Evolutionary conservation across 2,797 vertebrate genomes (phyloP), one percentile per base, ranked within the genome.

Genomic region (Artibeus jamaicensis): DNA sequence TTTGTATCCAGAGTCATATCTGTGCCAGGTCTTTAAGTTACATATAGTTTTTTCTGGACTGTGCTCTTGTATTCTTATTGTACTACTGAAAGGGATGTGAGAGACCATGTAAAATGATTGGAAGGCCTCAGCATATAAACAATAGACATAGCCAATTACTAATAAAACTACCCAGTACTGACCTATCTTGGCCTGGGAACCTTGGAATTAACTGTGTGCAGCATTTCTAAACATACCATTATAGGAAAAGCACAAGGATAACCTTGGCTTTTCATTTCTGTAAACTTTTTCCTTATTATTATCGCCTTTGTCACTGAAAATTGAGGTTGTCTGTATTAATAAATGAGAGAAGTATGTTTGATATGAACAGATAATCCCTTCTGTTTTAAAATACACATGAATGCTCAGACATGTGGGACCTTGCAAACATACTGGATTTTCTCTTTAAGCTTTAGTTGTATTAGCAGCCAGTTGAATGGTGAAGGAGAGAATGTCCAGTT

Each of bases 111-210:
- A 34, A 86, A 93, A 90, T 77, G 86, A 93, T 42, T 48, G 57
- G 76, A 93, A 88, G 94, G 44, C 68, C 34, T 89, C 84, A 19
- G 91, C 48, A 14, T 82, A 67, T 78, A 76, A 88, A 87, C 79
- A 79, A 2, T 67, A 50, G 65, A 39, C 42, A 15, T 19, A 68
- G 55, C 48, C 86, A 68, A 8, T 86, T 83, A 65, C 85, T 90
- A 46, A 87, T 90, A 50, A 87, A 89, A 73, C 71, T 78, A 59
- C 71, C 78, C 39, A 76, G 76, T 11, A 11, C 85, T 59, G 68
- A 79, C 50, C 32, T 48, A 0, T 37, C 16, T 85, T 73, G 78
- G 53, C 70, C 42, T 86, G 53, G 62, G 46, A 50, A 70, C 55
- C 39, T 73, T 37, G 89, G 74, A 73, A 93, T 86, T 79, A 74